A percentile compares a stretch with the other conserved stretches of the same genome.
phyloP scores from a whole-genome alignment of 2,888 invertebrate genomes.

The Drosophila infuscata region DNA sequence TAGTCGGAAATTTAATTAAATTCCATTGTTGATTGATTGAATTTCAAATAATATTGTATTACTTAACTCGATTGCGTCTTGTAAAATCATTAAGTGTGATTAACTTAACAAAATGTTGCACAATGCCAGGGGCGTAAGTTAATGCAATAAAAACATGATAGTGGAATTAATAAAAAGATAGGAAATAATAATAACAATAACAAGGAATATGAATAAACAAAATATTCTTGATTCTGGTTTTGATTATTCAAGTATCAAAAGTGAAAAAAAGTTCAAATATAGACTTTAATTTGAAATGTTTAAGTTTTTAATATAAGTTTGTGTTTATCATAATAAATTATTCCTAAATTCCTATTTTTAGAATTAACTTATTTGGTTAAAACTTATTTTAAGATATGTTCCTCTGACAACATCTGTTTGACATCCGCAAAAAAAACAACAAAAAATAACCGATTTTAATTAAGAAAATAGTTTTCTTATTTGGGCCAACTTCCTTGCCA shows the following conservation, averaged over 20 bases:
- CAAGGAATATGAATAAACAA: too few relatives aligned
- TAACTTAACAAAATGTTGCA: background rate
- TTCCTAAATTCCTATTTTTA: background rate
- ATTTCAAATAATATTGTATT: background rate
- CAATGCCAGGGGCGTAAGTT: background rate
- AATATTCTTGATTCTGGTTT: background rate
- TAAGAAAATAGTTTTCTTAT: conserved; percentile 53
- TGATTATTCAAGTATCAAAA: background rate
- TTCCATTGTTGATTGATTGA: conserved; percentile 16
- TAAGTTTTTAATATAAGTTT: background rate
- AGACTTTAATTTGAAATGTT: background rate
- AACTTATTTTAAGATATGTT: background rate
- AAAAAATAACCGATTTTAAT: conserved; percentile 54
- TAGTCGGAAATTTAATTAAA: conserved; percentile 41
- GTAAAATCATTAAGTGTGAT: background rate
- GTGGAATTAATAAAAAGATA: background rate
- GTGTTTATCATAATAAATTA: background rate
- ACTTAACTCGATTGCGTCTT: background rate
- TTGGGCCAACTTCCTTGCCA: background rate
- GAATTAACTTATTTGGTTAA: background rate
- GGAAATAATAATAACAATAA: background rate
- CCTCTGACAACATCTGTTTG: conserved; percentile 3
- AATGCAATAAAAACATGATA: background rate
- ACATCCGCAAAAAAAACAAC: background rate
- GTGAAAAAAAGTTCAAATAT: too few relatives aligned